Conservation (phyloP, 2,797 vertebrate genomes). For the Anniella stebbinsi region DNA sequence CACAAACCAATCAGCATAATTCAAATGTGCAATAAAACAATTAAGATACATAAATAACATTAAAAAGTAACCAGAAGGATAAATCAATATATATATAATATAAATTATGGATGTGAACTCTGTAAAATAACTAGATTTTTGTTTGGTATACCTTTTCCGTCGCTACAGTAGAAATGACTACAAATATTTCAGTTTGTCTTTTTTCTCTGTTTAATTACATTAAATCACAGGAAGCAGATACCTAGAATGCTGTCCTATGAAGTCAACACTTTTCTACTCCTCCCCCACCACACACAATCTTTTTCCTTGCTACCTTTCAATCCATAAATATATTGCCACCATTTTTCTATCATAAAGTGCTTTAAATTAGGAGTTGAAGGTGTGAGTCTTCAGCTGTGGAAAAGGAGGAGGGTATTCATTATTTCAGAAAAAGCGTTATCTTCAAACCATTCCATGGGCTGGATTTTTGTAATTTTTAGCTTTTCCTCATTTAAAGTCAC, state of each 20-base stretch:
- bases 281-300: too few species aligned
- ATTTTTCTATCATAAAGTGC: background rate
- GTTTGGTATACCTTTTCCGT: background rate
- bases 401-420: background rate
- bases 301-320: background rate
- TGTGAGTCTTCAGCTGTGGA: background rate
- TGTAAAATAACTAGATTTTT: background rate
- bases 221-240: background rate
- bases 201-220: background rate
- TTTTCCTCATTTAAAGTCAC: background rate
- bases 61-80: background rate
- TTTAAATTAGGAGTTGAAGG: background rate
- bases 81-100: background rate
- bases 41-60: background rate
- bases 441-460: background rate
- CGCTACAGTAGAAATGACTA: background rate
- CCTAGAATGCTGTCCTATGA: background rate
- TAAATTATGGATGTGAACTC: background rate
- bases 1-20: background rate
- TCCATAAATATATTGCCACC: background rate
- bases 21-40: background rate
- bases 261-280: background rate
- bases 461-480: background rate
- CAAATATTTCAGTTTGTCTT: background rate
- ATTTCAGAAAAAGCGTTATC: background rate